These are phyloP conservation scores for Lamproptera curius DNA, from an alignment of 2,888 invertebrate genomes.

Conservation along the genomic window DNA sequence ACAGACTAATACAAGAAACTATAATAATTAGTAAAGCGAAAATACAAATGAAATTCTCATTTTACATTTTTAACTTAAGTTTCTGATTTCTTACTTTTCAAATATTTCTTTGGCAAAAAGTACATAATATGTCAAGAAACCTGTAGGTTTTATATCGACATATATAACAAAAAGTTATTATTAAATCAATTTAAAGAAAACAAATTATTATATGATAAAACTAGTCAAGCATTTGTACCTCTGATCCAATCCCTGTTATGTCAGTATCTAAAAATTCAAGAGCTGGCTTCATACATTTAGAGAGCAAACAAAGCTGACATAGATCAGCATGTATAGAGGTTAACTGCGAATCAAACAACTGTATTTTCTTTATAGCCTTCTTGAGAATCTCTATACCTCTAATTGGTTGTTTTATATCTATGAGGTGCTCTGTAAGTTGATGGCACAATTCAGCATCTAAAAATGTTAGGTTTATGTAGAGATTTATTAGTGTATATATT, in stretches of 20 bases:
- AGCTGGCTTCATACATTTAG: slow-evolving; percentile 95
- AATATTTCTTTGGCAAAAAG: too few relatives aligned
- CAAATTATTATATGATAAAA: too few relatives aligned
- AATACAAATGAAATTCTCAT: too few relatives aligned
- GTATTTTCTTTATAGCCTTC: slow-evolving; percentile 92
- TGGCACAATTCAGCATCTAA: slow-evolving; percentile 95
- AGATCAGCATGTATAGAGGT: slow-evolving; percentile 97
- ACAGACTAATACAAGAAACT: too few relatives aligned
- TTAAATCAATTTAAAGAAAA: too few relatives aligned
- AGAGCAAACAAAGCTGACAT: slow-evolving; percentile 92
- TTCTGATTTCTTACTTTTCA: too few relatives aligned
- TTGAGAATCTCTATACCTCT: slow-evolving; percentile 90
- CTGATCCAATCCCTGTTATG: slow-evolving; percentile 93
- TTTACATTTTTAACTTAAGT: too few relatives aligned
- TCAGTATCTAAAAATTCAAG: slow-evolving; percentile 92
- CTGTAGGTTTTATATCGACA: too few relatives aligned
- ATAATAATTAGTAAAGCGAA: too few relatives aligned
- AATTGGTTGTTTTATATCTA: slow-evolving; percentile 87
- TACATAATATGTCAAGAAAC: too few relatives aligned
- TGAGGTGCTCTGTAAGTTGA: slow-evolving; percentile 86
- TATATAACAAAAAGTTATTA: too few relatives aligned
- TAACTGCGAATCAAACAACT: slow-evolving; percentile 91
- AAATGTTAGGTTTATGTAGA: slow-evolving; percentile 21
- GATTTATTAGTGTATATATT: slow-evolving; percentile 80
- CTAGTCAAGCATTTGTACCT: too few relatives aligned